Conservation (phyloP, 1,140 invertebrate genomes). For the Acyrthosiphon pisum region DNA sequence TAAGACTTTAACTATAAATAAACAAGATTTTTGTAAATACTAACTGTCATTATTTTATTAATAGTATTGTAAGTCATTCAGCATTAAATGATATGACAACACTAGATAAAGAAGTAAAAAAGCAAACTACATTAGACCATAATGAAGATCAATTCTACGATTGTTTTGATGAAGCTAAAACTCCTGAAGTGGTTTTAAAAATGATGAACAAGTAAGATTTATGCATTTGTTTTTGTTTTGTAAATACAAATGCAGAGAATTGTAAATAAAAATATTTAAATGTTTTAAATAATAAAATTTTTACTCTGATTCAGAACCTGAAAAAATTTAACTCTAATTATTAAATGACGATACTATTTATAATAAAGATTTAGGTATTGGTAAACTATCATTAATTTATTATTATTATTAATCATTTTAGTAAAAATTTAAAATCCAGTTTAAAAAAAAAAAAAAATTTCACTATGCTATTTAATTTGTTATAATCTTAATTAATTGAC, state of each 20-base stretch:
- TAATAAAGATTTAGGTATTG: not conserved
- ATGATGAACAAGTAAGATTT: slow-evolving; percentile 50
- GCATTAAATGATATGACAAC: slow-evolving; percentile 90
- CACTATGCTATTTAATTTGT: not conserved
- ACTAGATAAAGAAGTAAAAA: slow-evolving; percentile 85
- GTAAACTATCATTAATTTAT: not conserved
- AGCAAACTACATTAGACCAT: slow-evolving; percentile 79
- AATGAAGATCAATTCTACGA: slow-evolving; percentile 67
- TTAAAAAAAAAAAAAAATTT: not conserved
- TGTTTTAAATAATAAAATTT: not conserved
- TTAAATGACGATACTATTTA: not conserved
- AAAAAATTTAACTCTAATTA: not conserved
- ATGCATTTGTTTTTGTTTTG: not conserved
- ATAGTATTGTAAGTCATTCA: slow-evolving; percentile 88
- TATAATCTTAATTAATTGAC: not conserved
- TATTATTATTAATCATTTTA: not conserved
- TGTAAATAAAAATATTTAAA: no score
- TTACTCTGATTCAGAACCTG: not conserved
- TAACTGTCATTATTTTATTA: slow-evolving; percentile 62
- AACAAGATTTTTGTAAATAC: slow-evolving; percentile 36
- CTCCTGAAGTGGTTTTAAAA: slow-evolving; percentile 18
- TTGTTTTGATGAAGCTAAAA: slow-evolving; percentile 62
- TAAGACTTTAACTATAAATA: not conserved
- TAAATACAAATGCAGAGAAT: no score
- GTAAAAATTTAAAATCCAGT: not conserved